A percentile compares a stretch with the other conserved stretches of the same genome.
Conservation (phyloP, 2,888 invertebrate species). For the Melipona beecheii region DNA sequence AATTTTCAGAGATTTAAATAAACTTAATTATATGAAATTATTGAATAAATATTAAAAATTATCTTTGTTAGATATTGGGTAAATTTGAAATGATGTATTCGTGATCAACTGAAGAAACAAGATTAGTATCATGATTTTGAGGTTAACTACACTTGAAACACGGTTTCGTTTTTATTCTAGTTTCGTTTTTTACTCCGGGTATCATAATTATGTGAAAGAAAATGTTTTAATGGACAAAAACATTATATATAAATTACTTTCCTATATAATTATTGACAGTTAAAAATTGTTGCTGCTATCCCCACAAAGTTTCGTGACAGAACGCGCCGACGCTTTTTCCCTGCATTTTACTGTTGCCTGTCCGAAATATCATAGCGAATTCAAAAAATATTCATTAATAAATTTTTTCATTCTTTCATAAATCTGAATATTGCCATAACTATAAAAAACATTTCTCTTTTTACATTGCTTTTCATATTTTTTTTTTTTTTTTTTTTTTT, state of each 20-base stretch:
- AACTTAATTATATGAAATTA: background rate
- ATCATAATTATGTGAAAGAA: conserved; percentile 20
- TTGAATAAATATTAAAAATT: background rate
- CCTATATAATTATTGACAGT: conserved; percentile 25
- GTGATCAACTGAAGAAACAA: background rate
- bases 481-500: background rate
- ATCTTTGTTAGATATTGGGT: background rate
- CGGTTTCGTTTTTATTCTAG: conserved; percentile 10
- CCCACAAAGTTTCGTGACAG: conserved; percentile 25
- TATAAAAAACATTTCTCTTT: background rate
- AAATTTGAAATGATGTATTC: background rate
- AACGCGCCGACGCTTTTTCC: conserved; percentile 30
- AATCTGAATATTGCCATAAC: background rate
- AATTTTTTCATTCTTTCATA: background rate
- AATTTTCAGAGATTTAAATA: background rate
- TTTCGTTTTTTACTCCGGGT: background rate
- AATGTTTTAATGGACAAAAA: conserved; percentile 34
- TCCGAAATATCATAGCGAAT: background rate
- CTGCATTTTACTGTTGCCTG: background rate
- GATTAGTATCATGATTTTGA: conserved; percentile 30
- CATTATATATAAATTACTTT: conserved; percentile 41
- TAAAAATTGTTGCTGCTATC: conserved; percentile 9
- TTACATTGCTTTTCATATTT: background rate
- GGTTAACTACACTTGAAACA: conserved; percentile 43
- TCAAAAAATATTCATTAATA: background rate